Conservation (phyloP, 2,888 invertebrate genomes). For the Leptopilina drosophilae region DNA sequence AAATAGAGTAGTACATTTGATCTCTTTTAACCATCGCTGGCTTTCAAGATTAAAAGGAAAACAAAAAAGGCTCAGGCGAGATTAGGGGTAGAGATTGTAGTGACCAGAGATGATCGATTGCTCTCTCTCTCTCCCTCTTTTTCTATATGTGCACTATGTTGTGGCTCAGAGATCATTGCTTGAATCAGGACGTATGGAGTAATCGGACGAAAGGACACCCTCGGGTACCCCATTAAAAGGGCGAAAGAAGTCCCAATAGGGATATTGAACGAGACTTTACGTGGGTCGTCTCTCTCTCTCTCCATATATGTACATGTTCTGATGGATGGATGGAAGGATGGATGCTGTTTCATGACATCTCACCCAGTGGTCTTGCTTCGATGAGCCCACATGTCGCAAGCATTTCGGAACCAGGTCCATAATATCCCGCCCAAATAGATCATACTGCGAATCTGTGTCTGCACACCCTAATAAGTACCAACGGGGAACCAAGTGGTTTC, state of each 20-base stretch:
- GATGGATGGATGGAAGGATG: slow-evolving; percentile 68
- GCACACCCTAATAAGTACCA: slow-evolving; percentile 69
- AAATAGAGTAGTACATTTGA: slow-evolving; percentile 13
- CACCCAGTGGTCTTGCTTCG: slow-evolving; percentile 72
- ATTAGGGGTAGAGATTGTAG: slow-evolving; percentile 33
- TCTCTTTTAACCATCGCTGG: slow-evolving; percentile 22
- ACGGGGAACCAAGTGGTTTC: slow-evolving; percentile 69
- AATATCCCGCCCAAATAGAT: slow-evolving; percentile 71
- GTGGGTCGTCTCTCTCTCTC: slow-evolving; percentile 28
- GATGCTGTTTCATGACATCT: slow-evolving; percentile 57
- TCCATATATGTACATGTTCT: slow-evolving; percentile 35
- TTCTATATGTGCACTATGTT: slow-evolving; percentile 55
- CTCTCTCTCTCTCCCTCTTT: slow-evolving; percentile 23
- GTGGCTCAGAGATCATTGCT: slow-evolving; percentile 62
- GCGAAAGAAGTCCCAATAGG: slow-evolving; percentile 74
- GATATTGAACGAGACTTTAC: slow-evolving; percentile 68
- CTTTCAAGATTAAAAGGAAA: slow-evolving; percentile 35
- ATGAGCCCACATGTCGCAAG: slow-evolving; percentile 75
- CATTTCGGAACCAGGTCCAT: slow-evolving; percentile 55
- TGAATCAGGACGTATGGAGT: slow-evolving; percentile 52
- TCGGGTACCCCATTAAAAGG: slow-evolving; percentile 72
- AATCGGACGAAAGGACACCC: slow-evolving; percentile 62
- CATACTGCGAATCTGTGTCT: slow-evolving; percentile 62
- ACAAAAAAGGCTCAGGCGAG: slow-evolving; percentile 30
- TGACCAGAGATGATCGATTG: slow-evolving; percentile 66